Conservation (phyloP, 2,113 vertebrate species). For the Grus americana region DNA sequence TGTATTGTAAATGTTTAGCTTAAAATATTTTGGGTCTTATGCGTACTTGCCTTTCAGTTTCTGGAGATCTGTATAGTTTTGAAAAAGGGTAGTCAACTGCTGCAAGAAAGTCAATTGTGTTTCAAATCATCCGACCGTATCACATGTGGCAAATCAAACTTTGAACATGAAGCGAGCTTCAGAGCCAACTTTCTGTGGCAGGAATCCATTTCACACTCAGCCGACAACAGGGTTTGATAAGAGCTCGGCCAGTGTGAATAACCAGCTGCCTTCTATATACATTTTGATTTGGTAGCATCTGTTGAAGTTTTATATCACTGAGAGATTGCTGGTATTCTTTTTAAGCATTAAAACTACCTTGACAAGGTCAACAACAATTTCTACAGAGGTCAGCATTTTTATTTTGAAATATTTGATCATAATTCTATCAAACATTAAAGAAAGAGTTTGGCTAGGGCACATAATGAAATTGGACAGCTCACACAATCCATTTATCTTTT, state of each 20-base stretch:
- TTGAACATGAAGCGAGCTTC: neutral
- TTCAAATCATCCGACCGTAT: conserved; percentile 38
- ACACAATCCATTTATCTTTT: conserved; percentile 63
- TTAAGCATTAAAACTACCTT: conserved; percentile 40
- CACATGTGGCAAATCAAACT: conserved; percentile 55
- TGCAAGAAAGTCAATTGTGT: conserved; percentile 36
- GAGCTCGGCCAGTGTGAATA: neutral
- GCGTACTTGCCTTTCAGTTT: neutral
- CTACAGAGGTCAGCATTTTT: conserved; percentile 59
- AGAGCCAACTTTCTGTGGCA: conserved; percentile 51
- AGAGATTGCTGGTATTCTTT: conserved; percentile 37
- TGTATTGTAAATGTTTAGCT: neutral
- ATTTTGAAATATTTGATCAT: conserved; percentile 65
- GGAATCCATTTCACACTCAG: conserved; percentile 64
- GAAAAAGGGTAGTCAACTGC: conserved; percentile 1
- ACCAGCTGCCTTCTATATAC: conserved; percentile 47
- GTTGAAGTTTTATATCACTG: conserved; percentile 49
- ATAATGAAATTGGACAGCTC: conserved; percentile 65
- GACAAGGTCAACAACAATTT: conserved; percentile 67
- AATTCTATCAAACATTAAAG: conserved; percentile 65
- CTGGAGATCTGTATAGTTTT: neutral
- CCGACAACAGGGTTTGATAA: conserved; percentile 39
- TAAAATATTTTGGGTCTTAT: neutral
- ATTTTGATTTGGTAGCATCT: conserved; percentile 39
- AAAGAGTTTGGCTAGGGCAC: conserved; percentile 45